A percentile compares a stretch with the other conserved stretches of the same genome.
These are phyloP conservation scores for Morone saxatilis DNA, from an alignment of 2,113 vertebrate species.

Conservation along the genomic window DNA sequence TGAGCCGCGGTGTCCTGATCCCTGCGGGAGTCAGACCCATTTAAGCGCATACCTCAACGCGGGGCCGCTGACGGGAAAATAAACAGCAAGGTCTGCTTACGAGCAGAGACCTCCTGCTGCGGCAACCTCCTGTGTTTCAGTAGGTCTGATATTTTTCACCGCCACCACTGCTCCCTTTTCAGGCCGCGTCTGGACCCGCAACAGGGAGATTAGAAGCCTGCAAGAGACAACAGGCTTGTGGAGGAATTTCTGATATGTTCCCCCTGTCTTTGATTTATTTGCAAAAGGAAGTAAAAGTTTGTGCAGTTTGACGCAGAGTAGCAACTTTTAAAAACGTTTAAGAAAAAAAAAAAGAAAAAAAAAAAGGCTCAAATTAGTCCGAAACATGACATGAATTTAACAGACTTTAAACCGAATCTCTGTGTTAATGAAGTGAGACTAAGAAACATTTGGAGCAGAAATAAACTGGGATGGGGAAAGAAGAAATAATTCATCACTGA, in stretches of 20 bases:
- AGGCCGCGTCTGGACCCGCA: conserved; percentile 37
- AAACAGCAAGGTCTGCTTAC: conserved; percentile 80
- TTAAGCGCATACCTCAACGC: conserved; percentile 81
- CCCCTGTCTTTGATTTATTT: neutral
- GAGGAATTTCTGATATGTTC: neutral
- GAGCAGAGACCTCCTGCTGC: conserved; percentile 69
- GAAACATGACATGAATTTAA: neutral
- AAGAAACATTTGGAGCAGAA: neutral
- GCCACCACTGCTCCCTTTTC: conserved; percentile 44
- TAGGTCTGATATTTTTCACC: conserved; percentile 64
- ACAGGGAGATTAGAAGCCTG: neutral
- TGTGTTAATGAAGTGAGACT: neutral
- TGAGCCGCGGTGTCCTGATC: conserved; percentile 75
- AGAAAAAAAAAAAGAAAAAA: neutral
- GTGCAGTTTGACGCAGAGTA: no score
- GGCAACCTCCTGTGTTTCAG: conserved; percentile 72
- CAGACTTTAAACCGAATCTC: neutral
- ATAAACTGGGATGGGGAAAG: neutral
- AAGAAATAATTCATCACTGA: neutral
- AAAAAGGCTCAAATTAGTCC: neutral
- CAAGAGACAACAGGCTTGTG: neutral
- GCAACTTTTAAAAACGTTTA: neutral
- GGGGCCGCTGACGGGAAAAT: conserved; percentile 82
- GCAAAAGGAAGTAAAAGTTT: neutral
- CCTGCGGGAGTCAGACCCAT: conserved; percentile 78